Percentiles rank a stretch among this genome's conserved stretches.
Evolutionary conservation across 1,140 invertebrate species (phyloP).

Genomic region (Plodia interpunctella): DNA sequence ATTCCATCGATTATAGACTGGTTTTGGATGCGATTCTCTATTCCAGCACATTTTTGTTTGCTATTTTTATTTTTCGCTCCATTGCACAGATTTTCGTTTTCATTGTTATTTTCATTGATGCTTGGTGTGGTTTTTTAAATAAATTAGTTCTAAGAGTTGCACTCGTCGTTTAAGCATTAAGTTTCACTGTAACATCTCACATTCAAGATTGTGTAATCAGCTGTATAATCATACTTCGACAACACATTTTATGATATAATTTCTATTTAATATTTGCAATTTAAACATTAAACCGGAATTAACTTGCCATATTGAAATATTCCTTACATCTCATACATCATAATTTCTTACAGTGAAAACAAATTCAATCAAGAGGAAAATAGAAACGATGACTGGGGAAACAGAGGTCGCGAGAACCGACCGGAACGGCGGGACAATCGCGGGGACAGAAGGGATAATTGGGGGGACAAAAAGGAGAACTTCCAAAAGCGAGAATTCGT

Average conservation of each 20-base stretch:
- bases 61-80: constrained; percentile 7
- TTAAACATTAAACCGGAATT: not conserved
- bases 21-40: constrained; percentile 11
- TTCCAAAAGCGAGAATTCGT: constrained; percentile 45
- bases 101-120: constrained; percentile 4
- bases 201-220: not conserved
- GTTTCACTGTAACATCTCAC: not conserved
- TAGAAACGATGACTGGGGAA: constrained; percentile 36
- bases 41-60: constrained; percentile 17
- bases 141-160: not conserved
- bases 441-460: constrained; percentile 41
- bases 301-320: not conserved
- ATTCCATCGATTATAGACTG: constrained; percentile 21
- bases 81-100: not conserved
- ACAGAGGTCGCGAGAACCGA: constrained; percentile 32
- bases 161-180: not conserved
- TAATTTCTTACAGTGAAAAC: constrained; percentile 46
- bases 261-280: not conserved
- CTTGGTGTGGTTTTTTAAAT: constrained; percentile 9
- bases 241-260: not conserved
- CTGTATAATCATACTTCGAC: no score
- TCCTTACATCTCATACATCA: constrained; percentile 10
- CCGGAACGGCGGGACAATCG: constrained; percentile 24
- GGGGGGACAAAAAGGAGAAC: constrained; percentile 55
- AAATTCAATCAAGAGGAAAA: constrained; percentile 42